A percentile compares a stretch with the other conserved stretches of the same genome.
These are phyloP conservation scores for Dolichoris vasculosae DNA, from an alignment of 1,140 invertebrate genomes.

Conservation along the genomic window DNA sequence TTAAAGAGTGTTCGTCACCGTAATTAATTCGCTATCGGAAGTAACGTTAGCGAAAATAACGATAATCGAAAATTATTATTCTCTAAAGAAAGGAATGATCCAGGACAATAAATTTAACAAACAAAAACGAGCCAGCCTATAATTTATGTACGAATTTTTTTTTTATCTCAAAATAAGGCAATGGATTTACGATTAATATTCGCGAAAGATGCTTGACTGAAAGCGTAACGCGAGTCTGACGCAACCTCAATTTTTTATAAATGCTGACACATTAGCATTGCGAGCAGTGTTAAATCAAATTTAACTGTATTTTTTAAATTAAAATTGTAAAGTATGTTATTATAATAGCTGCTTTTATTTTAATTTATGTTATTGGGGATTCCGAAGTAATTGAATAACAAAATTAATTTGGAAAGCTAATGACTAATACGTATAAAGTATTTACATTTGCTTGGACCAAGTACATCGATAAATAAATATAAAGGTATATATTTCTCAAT, in stretches of 20 bases:
- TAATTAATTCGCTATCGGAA: neutral
- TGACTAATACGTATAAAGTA: neutral
- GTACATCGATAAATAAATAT: neutral
- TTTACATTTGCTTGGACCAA: neutral
- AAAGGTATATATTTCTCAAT: too few species aligned
- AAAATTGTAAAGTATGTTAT: neutral
- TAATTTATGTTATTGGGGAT: neutral
- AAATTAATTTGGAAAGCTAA: neutral
- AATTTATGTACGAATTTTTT: neutral
- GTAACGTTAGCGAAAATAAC: neutral
- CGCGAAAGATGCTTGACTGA: neutral
- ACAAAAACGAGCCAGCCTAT: neutral
- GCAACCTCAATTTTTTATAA: conserved; percentile 17
- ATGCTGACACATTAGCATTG: conserved; percentile 19
- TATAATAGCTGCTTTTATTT: neutral
- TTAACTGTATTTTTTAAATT: conserved; percentile 17
- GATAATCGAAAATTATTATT: neutral
- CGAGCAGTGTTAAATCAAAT: conserved; percentile 15
- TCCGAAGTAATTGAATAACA: neutral
- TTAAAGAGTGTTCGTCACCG: neutral
- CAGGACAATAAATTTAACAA: neutral
- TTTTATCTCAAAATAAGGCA: neutral
- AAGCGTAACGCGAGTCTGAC: conserved; percentile 26
- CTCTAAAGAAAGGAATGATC: neutral
- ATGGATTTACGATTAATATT: neutral